These are phyloP conservation scores for Lycia hirtaria DNA, from an alignment of 2,888 invertebrate species.

Conservation along the genomic window DNA sequence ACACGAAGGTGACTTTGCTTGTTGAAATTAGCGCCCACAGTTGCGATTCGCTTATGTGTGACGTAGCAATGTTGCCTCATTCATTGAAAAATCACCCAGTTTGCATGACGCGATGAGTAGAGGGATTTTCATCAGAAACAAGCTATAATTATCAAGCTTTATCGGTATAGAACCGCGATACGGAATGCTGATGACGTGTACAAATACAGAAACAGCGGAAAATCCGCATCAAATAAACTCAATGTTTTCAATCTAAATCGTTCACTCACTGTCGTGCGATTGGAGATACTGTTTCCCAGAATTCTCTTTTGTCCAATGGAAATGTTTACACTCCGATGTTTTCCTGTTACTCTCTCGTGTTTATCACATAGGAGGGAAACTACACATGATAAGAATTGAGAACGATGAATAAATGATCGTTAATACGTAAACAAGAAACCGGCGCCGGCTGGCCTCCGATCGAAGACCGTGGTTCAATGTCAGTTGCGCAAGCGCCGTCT, in stretches of 20 bases:
- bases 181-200: conserved; percentile 27
- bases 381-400: conserved; percentile 43
- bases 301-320: conserved; percentile 51
- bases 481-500: conserved; percentile 83
- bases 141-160: conserved; percentile 26
- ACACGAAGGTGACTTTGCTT: conserved; percentile 65
- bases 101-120: conserved; percentile 22
- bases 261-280: conserved; percentile 49
- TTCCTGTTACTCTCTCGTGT: conserved; percentile 56
- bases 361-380: conserved; percentile 50
- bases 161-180: conserved; percentile 17
- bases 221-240: conserved; percentile 53
- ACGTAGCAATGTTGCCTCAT: conserved; percentile 49
- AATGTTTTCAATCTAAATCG: conserved; percentile 51
- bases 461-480: conserved; percentile 79
- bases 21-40: conserved; percentile 64
- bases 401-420: conserved; percentile 60
- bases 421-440: conserved; percentile 64
- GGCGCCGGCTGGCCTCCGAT: conserved; percentile 76
- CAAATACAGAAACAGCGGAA: conserved; percentile 43
- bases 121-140: conserved; percentile 36
- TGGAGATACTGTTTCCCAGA: conserved; percentile 61
- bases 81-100: conserved; percentile 41
- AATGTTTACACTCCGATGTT: conserved; percentile 52
- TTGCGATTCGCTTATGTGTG: conserved; percentile 54